Evolutionary conservation across 1,140 invertebrate genomes (phyloP), one percentile per base, ranked within the genome.

Genomic region (Oryzaephilus surinamensis): DNA sequence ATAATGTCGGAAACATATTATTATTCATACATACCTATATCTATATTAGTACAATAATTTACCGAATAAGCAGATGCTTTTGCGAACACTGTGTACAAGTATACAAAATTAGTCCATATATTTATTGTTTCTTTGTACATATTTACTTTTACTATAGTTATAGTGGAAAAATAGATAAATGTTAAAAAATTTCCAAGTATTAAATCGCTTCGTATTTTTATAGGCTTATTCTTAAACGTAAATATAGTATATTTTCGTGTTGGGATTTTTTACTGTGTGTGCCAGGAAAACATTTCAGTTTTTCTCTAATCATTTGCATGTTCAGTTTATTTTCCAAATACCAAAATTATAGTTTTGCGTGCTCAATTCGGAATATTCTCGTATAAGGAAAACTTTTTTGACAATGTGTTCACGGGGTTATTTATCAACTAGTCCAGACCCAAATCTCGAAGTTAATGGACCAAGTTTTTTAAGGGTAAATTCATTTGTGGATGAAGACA

Each of bases 401-500:
- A n/a, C n/a, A n/a, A n/a, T 55, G 53, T 51, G 53, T 43, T 53
- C 51, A 23, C 32, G 53, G 3, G 51, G 51, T 32, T 38, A 49
- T 10, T 48, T 46, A 33, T 23, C 23, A 13, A 15, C 41, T 10
- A 46, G 46, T 32, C 32, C 39, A 11, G 48, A 51, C n/a, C 46
- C 48, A 16, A 2, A 38, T 1, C 7, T 33, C 6, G 19, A 48
- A 1, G 38, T 55, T 5, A 51, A 51, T 30, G 40, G 42, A n/a
- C 51, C 48, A 1, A 44, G 33, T 24, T 55, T 46, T 49, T 43
- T 55, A 10, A 35, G 42, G 26, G 46, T 55, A 18, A 44, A 51
- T 32, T 55, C 53, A 11, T 55, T 55, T 36, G 42, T 55, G 6
- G 51, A 55, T 36, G 53, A 43, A 14, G 49, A 55, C 41, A 41